Conservation (phyloP, 2,888 invertebrate species). For the Notodonta ziczac region DNA sequence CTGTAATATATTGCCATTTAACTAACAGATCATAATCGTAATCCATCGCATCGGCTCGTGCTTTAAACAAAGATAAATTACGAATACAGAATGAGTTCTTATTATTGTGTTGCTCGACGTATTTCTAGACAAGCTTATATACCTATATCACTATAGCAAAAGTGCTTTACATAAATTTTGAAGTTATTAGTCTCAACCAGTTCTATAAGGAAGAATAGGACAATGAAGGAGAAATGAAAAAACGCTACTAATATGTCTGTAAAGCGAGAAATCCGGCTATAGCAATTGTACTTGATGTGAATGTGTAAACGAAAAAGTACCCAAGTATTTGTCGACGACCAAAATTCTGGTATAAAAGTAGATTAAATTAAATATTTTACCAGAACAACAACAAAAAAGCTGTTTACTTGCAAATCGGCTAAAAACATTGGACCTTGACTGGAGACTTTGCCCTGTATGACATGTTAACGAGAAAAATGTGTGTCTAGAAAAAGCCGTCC, state of each 20-base stretch:
- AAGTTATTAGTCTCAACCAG: not conserved
- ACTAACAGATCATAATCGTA: constrained; percentile 28
- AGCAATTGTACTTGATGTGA: no score
- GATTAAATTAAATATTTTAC: no score
- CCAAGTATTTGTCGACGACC: no score
- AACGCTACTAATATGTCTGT: no score
- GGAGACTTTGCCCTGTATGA: constrained; percentile 35
- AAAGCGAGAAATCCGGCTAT: no score
- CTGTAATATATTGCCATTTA: constrained; percentile 21
- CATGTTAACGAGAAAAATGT: constrained; percentile 32
- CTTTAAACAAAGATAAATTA: constrained; percentile 32
- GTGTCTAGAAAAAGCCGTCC: constrained; percentile 29
- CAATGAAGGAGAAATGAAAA: not conserved
- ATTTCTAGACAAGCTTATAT: constrained; percentile 20
- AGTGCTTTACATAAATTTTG: not conserved
- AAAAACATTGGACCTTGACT: constrained; percentile 11
- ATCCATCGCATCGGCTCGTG: constrained; percentile 13
- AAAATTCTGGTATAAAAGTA: no score
- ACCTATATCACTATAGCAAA: not conserved
- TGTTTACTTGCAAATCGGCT: not conserved
- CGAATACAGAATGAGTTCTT: constrained; percentile 15
- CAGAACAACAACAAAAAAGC: not conserved
- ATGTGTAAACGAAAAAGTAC: not conserved
- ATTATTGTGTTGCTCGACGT: constrained; percentile 18
- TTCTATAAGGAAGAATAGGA: not conserved